phyloP scores from a whole-genome alignment of 1,140 invertebrate genomes.

The Hyles vespertilio region DNA sequence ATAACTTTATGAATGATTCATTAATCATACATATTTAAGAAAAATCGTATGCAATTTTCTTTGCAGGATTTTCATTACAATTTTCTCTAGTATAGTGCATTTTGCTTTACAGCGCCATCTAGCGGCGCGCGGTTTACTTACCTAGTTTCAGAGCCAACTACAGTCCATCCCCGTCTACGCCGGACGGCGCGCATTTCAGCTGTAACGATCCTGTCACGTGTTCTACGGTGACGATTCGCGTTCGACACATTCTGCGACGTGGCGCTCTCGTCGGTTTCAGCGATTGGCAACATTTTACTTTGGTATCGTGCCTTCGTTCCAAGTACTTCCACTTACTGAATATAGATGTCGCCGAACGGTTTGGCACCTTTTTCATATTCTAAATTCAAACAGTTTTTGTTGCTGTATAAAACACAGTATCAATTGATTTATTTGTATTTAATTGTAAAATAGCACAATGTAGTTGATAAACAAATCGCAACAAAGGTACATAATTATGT shows the following conservation, averaged over 20 bases:
- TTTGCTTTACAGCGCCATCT: constrained; percentile 44
- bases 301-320: constrained; percentile 12
- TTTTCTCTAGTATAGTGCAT: neutral
- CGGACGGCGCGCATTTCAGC: constrained; percentile 64
- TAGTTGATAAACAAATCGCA: too few relatives aligned
- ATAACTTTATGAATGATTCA: neutral
- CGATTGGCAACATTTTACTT: constrained; percentile 54
- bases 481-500: too few relatives aligned
- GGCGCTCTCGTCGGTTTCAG: constrained; percentile 62
- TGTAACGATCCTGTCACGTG: constrained; percentile 56
- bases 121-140: constrained; percentile 32
- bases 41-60: neutral
- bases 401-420: too few relatives aligned
- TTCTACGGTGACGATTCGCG: constrained; percentile 46
- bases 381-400: too few relatives aligned
- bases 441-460: too few relatives aligned
- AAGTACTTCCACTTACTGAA: constrained; percentile 8
- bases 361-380: too few relatives aligned
- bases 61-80: neutral
- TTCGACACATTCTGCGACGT: constrained; percentile 35
- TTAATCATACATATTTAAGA: neutral
- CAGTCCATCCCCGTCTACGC: constrained; percentile 64
- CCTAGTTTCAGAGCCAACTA: constrained; percentile 71
- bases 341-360: constrained; percentile 41
- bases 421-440: too few relatives aligned